Conservation (phyloP, 2,888 invertebrate species). For the Cheilosia grossa region DNA sequence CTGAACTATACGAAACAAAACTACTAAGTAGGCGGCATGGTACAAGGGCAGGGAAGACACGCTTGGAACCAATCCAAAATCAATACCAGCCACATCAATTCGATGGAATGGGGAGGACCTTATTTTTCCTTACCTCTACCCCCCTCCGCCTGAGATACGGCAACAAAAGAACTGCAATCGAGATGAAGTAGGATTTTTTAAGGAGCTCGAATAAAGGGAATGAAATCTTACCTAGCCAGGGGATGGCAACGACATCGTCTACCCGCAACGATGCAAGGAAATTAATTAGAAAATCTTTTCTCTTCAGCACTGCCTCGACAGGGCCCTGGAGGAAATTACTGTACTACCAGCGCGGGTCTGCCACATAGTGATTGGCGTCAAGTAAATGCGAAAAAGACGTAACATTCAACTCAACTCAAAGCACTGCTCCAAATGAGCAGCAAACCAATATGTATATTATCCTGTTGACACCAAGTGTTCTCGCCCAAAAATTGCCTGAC, state of each 20-base stretch:
- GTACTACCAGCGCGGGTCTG: slow-evolving; percentile 8
- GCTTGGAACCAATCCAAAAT: slow-evolving; percentile 74
- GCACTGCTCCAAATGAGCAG: slow-evolving; percentile 34
- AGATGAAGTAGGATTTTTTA: slow-evolving; percentile 42
- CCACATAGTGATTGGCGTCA: slow-evolving; percentile 20
- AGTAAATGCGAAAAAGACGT: slow-evolving; percentile 1
- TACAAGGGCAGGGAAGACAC: slow-evolving; percentile 53
- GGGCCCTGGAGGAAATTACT: slow-evolving; percentile 36
- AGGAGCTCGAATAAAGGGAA: slow-evolving; percentile 17
- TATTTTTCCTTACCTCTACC: not conserved
- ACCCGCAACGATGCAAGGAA: slow-evolving; percentile 48
- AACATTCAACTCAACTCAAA: slow-evolving; percentile 7
- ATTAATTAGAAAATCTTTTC: slow-evolving; percentile 49
- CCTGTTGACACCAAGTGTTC: slow-evolving; percentile 51
- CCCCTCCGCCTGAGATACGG: not conserved
- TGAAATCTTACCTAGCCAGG: slow-evolving; percentile 24
- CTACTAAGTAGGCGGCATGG: slow-evolving; percentile 42
- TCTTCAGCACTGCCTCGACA: not conserved
- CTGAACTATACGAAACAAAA: slow-evolving; percentile 41
- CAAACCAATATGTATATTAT: slow-evolving; percentile 37
- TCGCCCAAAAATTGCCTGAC: slow-evolving; percentile 43
- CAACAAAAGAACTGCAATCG: slow-evolving; percentile 70
- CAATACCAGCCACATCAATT: slow-evolving; percentile 71
- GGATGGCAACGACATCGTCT: slow-evolving; percentile 14
- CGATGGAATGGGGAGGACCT: slow-evolving; percentile 39